A percentile compares a stretch with the other conserved stretches of the same genome.
Evolutionary conservation across 1,140 invertebrate genomes (phyloP).

Genomic region (Neotoxoptera formosana): DNA sequence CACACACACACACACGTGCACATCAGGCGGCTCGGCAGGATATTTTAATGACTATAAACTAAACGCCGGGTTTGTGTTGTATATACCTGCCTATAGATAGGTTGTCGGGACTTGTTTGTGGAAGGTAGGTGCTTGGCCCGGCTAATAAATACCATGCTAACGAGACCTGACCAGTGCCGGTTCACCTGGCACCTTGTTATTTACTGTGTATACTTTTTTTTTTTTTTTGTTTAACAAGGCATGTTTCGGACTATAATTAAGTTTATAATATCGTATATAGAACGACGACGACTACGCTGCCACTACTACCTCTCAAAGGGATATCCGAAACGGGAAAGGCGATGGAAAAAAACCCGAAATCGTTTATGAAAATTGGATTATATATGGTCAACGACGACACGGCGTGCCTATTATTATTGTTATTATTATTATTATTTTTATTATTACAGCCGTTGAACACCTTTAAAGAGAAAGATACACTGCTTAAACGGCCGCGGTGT

Average conservation of each 20-base stretch:
- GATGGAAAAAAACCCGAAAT: background rate
- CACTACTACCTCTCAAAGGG: background rate
- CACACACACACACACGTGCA: too few species aligned
- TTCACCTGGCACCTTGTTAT: conserved; percentile 58
- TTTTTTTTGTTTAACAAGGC: conserved; percentile 51
- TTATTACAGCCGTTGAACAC: background rate
- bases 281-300: conserved; percentile 6
- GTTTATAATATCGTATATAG: conserved; percentile 15
- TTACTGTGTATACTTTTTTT: conserved; percentile 18
- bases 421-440: too few species aligned
- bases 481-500: background rate
- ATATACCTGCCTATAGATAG: conserved; percentile 12
- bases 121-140: conserved; percentile 55
- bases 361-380: conserved; percentile 24
- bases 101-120: conserved; percentile 52
- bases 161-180: conserved; percentile 57
- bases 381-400: background rate
- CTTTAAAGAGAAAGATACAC: background rate
- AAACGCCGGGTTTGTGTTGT: conserved; percentile 39
- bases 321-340: background rate
- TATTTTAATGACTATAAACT: conserved; percentile 55
- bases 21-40: conserved; percentile 42
- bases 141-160: conserved; percentile 57
- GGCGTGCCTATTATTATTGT: background rate
- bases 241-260: conserved; percentile 50